Base-by-base conservation (phyloP, 2,113 vertebrate genomes). In the Atlantisia rogersi region DNA sequence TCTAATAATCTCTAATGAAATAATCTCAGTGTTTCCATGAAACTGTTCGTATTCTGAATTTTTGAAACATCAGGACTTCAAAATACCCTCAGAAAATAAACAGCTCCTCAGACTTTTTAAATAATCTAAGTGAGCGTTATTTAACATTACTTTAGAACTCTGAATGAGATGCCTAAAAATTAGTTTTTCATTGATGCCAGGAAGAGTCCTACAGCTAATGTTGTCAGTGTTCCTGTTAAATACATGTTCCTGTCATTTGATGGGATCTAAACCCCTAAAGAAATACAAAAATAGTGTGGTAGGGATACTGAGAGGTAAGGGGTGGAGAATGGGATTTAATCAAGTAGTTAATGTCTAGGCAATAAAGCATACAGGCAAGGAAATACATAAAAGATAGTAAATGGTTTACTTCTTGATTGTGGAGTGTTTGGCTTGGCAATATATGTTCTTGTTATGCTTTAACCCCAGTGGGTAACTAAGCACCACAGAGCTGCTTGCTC, bases 1-100 rank as follows among this genome's bases (percentile, higher is more conserved):
- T 89, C 28, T 71, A 92, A 83, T 39, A 85, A 82, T 88, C 59
- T 67, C 64, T 90, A 82, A 62, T 85, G 76, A 88, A 97, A 88
- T 67, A 48, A 48, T 48, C 46, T 86, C 42, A 59, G 10, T 76
- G 24, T 87, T 97, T 96, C 69, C 31, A 56, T 60, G n/a, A 56
- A 91, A 69, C 59, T 44, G 2, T 73, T 86, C 69, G 25, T 78
- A 17, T 59, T 78, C 52, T 39, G 37, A 86, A 32, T 80, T 70
- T 46, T 60, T 65, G 60, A 55, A 94, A 80, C 10, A 74, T 14
- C 32, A 62, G 32, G 63, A 80, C 22, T 80, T 77, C 25, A 76
- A 86, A 90, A 67, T 50, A 4, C 8, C 31, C 32, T 65, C n/a
- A 71, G 77, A 85, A 96, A 88, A 82, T 71, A 93, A 94, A 85